These are phyloP conservation scores for Glandiceps talaboti DNA, from an alignment of 53 echinoderm and acorn worm genomes.

Conservation along the genomic window DNA sequence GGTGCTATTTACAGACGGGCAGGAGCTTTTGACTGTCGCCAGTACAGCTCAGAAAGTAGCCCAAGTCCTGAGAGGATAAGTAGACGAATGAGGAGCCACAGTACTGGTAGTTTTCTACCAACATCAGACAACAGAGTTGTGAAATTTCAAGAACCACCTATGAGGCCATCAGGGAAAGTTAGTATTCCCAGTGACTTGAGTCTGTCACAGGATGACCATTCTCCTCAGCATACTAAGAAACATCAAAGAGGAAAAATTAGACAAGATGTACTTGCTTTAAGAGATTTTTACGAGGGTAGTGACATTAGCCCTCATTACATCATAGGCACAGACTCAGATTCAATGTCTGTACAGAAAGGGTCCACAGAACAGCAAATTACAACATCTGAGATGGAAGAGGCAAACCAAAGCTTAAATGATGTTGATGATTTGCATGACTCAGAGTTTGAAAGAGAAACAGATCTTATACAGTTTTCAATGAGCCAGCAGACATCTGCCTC, in stretches of 20 bases:
- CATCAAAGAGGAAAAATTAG: not conserved
- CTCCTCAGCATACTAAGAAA: no score
- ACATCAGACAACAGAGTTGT: not conserved
- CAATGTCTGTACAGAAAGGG: not conserved
- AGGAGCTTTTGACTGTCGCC: not conserved
- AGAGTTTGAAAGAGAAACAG: no score
- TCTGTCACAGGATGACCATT: not conserved
- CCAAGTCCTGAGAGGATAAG: not conserved
- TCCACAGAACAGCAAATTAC: not conserved
- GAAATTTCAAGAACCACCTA: not conserved
- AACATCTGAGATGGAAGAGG: not conserved
- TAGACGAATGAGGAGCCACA: not conserved
- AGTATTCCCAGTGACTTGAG: not conserved
- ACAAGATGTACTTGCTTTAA: not conserved
- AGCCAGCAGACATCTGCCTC: no score
- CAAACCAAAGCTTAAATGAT: no score
- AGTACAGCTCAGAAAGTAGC: not conserved
- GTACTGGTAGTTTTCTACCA: not conserved
- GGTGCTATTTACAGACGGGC: not conserved
- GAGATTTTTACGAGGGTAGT: not conserved
- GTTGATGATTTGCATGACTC: not conserved
- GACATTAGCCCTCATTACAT: not conserved
- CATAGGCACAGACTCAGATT: not conserved
- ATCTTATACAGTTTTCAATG: no score
- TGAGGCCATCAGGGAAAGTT: not conserved